Evolutionary conservation across 2,888 invertebrate genomes (phyloP).

Genomic region (Girardia tigrina): DNA sequence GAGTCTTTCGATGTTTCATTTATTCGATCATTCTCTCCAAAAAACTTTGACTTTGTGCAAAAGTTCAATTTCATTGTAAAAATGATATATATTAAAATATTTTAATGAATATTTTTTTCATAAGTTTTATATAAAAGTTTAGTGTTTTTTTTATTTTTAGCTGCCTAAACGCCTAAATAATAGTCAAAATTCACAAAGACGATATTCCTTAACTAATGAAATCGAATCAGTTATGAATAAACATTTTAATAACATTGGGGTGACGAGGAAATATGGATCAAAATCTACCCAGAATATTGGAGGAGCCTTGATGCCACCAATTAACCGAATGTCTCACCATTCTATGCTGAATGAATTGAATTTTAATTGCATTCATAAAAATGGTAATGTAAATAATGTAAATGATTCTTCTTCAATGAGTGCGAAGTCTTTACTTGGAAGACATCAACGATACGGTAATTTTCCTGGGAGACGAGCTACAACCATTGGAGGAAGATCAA

Average conservation of each 20-base stretch:
- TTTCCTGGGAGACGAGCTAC: background rate
- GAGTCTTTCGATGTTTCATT: too few relatives aligned
- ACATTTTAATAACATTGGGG: background rate
- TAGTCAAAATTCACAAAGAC: background rate
- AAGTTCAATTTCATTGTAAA: too few relatives aligned
- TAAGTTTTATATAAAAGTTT: too few relatives aligned
- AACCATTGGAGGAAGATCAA: background rate
- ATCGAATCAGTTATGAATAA: constrained; percentile 16
- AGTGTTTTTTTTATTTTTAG: background rate
- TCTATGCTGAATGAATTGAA: constrained; percentile 2
- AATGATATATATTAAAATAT: too few relatives aligned
- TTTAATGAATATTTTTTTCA: too few relatives aligned
- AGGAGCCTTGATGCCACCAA: background rate
- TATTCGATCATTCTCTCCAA: too few relatives aligned
- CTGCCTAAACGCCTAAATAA: background rate
- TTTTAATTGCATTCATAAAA: background rate
- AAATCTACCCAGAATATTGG: constrained; percentile 14
- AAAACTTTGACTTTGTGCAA: too few relatives aligned
- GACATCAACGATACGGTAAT: background rate
- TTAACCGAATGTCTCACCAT: background rate
- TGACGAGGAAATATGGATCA: constrained; percentile 2
- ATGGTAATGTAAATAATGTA: background rate
- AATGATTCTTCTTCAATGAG: constrained; percentile 13
- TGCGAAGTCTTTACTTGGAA: background rate
- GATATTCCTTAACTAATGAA: constrained; percentile 14